A percentile compares a stretch with the other conserved stretches of the same genome.
Evolutionary conservation across 2,797 vertebrate species (phyloP).

Genomic region (Enteromius radiatus): DNA sequence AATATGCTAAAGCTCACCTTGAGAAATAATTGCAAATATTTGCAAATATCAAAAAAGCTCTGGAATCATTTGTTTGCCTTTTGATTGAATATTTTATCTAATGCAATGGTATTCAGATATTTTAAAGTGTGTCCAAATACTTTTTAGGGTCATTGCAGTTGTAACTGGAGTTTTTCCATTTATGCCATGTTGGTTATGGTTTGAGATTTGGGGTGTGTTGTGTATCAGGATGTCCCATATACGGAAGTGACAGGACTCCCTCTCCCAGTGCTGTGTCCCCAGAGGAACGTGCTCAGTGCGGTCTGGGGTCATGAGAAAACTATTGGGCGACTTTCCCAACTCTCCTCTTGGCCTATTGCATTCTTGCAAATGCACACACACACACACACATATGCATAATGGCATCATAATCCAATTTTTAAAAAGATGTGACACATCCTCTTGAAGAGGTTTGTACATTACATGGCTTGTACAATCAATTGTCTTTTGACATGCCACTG

Average conservation of each 20-base stretch:
- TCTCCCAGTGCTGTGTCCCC: constrained; percentile 59
- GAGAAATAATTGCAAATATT: not conserved
- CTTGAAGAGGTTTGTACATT: not conserved
- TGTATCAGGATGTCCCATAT: constrained; percentile 47
- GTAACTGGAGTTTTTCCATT: not conserved
- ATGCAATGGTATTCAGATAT: not conserved
- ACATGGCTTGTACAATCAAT: not conserved
- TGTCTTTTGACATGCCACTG: constrained; percentile 27
- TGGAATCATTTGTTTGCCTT: not conserved
- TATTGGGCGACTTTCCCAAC: constrained; percentile 86
- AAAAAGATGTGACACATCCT: constrained; percentile 51
- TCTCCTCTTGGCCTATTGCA: constrained; percentile 63
- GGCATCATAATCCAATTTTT: constrained; percentile 43
- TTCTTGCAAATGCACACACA: constrained; percentile 69
- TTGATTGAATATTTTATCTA: not conserved
- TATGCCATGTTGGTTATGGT: constrained; percentile 12
- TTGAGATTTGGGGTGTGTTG: constrained; percentile 18
- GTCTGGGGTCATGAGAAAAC: constrained; percentile 90
- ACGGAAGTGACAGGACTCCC: constrained; percentile 49
- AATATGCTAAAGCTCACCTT: not conserved
- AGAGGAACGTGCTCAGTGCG: constrained; percentile 60
- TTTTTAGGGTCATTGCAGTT: not conserved
- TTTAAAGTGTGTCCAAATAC: constrained; percentile 3
- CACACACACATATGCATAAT: constrained; percentile 15
- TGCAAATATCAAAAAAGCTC: not conserved